These are phyloP conservation scores for Madoqua kirkii DNA, from an alignment of 2,113 vertebrate genomes.

Conservation along the genomic window DNA sequence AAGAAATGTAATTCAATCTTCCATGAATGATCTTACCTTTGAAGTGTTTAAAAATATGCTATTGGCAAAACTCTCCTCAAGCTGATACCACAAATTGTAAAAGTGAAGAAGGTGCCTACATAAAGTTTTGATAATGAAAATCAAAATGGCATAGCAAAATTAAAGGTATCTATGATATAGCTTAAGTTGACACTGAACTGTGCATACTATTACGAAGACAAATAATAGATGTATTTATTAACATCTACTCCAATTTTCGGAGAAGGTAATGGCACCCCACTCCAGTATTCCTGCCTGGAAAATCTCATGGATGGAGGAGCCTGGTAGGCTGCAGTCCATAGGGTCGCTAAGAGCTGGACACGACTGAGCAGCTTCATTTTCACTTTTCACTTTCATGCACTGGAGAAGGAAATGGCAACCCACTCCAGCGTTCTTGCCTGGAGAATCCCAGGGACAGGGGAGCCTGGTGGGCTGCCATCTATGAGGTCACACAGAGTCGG, in stretches of 20 bases:
- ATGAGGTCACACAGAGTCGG: too few relatives aligned
- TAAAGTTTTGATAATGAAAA: background rate
- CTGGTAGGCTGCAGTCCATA: too few relatives aligned
- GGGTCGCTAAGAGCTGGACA: too few relatives aligned
- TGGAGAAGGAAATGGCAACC: too few relatives aligned
- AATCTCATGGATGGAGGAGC: too few relatives aligned
- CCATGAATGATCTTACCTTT: conserved; percentile 55
- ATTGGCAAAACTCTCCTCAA: background rate
- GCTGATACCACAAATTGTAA: background rate
- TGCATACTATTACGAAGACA: background rate
- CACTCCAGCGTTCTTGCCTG: too few relatives aligned
- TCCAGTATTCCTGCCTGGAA: too few relatives aligned
- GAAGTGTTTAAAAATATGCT: conserved; percentile 3
- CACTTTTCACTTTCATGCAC: too few relatives aligned
- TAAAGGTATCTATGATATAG: background rate
- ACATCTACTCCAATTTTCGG: background rate
- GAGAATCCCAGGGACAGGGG: too few relatives aligned
- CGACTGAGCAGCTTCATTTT: too few relatives aligned
- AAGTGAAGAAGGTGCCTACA: background rate
- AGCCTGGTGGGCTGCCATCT: too few relatives aligned
- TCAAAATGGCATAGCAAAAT: background rate
- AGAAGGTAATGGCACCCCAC: too few relatives aligned
- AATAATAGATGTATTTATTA: background rate
- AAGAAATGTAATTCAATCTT: conserved; percentile 45
- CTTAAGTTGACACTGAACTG: background rate